Evolutionary conservation across 2,113 vertebrate species (phyloP).

Genomic region (Panurus biarmicus): DNA sequence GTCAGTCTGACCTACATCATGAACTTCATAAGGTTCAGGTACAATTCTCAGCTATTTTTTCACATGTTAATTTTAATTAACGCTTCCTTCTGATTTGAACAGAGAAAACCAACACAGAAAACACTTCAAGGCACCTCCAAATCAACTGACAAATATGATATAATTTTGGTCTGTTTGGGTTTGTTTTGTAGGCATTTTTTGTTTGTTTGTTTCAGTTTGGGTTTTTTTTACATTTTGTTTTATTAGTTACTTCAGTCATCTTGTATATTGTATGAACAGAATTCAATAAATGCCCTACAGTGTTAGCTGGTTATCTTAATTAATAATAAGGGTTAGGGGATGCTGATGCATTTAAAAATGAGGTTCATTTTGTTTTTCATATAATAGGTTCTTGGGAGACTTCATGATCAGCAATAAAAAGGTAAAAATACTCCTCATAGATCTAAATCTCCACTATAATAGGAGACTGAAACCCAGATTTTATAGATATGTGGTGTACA

Average conservation of each 20-base stretch:
- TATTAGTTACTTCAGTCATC: background rate
- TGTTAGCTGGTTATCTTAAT: background rate
- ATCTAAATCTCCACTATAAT: background rate
- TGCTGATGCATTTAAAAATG: background rate
- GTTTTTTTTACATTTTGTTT: rapidly evolving
- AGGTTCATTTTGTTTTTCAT: background rate
- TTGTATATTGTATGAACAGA: background rate
- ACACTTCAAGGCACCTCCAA: background rate
- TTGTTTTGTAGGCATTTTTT: background rate
- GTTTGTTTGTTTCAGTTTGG: background rate
- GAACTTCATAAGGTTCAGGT: background rate
- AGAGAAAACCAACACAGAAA: background rate
- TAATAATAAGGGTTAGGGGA: background rate
- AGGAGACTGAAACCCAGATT: background rate
- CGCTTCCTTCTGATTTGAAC: background rate
- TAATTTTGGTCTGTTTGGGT: background rate
- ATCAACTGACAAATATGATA: background rate
- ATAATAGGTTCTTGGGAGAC: background rate
- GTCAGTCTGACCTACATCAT: background rate
- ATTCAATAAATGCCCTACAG: background rate
- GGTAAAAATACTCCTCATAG: background rate
- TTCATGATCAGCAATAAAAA: background rate
- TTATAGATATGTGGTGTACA: background rate
- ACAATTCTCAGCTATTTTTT: background rate
- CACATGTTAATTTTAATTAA: background rate